A percentile compares a stretch with the other conserved stretches of the same genome.
Evolutionary conservation across 2,113 vertebrate species (phyloP).

Genomic region (Anseranas semipalmata): DNA sequence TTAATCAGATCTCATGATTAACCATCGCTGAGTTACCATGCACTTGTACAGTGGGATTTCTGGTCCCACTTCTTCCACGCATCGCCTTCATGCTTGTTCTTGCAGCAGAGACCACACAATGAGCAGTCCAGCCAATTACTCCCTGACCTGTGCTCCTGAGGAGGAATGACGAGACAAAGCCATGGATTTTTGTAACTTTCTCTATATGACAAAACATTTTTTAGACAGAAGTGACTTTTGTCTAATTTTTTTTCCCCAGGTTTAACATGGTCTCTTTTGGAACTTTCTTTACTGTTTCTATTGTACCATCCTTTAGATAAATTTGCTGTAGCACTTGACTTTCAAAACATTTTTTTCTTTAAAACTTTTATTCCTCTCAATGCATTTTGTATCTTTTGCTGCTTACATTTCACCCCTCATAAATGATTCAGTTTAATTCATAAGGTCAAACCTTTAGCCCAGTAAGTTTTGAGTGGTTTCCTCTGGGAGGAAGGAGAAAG

Average conservation of each 20-base stretch:
- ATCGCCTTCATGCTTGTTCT: not conserved
- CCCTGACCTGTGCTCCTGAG: not conserved
- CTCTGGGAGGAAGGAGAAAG: not conserved
- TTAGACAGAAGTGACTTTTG: not conserved
- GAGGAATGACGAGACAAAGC: not conserved
- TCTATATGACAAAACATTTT: not conserved
- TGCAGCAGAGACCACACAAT: not conserved
- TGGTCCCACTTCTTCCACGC: not conserved
- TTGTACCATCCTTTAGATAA: not conserved
- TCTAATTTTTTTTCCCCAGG: not conserved
- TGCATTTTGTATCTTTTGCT: not conserved
- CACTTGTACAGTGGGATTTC: not conserved
- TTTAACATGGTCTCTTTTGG: not conserved
- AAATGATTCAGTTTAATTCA: not conserved
- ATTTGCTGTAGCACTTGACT: not conserved
- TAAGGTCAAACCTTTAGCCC: not conserved
- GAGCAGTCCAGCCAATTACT: not conserved
- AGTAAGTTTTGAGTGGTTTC: not conserved
- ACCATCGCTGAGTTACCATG: not conserved
- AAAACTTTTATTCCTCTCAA: not conserved
- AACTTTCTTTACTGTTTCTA: not conserved
- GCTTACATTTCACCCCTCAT: not conserved
- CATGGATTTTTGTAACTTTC: not conserved
- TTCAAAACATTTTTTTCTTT: not conserved
- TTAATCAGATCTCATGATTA: not conserved